These are phyloP conservation scores for Volucella bombylans DNA, from an alignment of 2,888 invertebrate species.

Conservation along the genomic window DNA sequence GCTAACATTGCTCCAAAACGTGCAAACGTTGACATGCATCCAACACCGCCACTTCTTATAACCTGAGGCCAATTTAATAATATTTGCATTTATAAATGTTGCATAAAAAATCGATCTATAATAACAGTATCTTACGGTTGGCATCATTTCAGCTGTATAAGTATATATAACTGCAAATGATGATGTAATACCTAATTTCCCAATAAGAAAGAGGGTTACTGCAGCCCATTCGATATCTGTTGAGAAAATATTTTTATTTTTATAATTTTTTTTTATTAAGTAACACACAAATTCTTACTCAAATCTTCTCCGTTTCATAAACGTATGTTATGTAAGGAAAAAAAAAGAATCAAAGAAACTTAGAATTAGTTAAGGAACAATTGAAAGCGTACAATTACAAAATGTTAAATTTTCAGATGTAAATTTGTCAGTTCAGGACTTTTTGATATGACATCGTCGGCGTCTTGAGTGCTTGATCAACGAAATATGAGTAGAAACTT, in stretches of 20 bases:
- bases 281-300: not conserved
- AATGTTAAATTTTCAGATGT: not conserved
- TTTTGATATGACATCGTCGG: too few relatives aligned
- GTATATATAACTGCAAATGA: constrained; percentile 86
- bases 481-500: too few relatives aligned
- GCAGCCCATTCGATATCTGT: constrained; percentile 84
- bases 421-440: not conserved
- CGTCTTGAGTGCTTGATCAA: too few relatives aligned
- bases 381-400: not conserved
- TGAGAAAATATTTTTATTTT: not conserved
- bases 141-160: constrained; percentile 83
- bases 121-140: constrained; percentile 77
- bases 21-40: constrained; percentile 85
- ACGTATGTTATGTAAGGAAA: not conserved
- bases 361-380: too few relatives aligned
- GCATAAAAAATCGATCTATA: not conserved
- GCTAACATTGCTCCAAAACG: constrained; percentile 85
- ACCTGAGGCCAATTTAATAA: constrained; percentile 76
- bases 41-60: constrained; percentile 85
- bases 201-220: constrained; percentile 84
- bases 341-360: not conserved
- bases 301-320: constrained; percentile 9
- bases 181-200: constrained; percentile 86
- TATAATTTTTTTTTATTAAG: not conserved
- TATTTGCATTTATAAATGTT: not conserved